These are phyloP conservation scores for Ctenicera cuprea DNA, from an alignment of 2,888 invertebrate species.

Conservation along the genomic window DNA sequence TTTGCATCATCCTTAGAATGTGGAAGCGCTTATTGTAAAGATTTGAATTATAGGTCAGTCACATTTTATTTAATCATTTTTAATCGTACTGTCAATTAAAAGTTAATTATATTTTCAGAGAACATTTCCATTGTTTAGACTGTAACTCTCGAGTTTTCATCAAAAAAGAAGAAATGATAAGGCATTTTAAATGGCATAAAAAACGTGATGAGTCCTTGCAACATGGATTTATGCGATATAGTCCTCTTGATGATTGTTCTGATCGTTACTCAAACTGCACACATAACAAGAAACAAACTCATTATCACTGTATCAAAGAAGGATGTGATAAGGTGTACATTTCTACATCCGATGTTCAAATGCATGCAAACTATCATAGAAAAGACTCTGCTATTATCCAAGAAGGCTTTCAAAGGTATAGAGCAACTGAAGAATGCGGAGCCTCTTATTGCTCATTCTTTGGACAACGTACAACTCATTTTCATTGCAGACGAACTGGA, in stretches of 20 bases:
- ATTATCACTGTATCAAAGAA: slow-evolving; percentile 98
- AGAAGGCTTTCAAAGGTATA: slow-evolving; percentile 97
- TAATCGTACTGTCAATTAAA: neutral
- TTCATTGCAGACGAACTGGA: slow-evolving; percentile 93
- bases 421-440: slow-evolving; percentile 97
- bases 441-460: slow-evolving; percentile 94
- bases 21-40: slow-evolving; percentile 89
- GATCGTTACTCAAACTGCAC: slow-evolving; percentile 87
- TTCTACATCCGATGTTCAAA: slow-evolving; percentile 98
- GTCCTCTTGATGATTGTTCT: slow-evolving; percentile 95
- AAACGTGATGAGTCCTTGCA: slow-evolving; percentile 97
- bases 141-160: slow-evolving; percentile 90
- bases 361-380: slow-evolving; percentile 99
- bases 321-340: slow-evolving; percentile 97
- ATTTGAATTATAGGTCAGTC: slow-evolving; percentile 83
- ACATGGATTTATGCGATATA: slow-evolving; percentile 94
- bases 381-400: slow-evolving; percentile 98
- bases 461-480: slow-evolving; percentile 97
- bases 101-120: slow-evolving; percentile 72
- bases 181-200: slow-evolving; percentile 99
- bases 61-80: neutral
- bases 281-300: slow-evolving; percentile 95
- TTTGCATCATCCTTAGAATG: slow-evolving; percentile 89
- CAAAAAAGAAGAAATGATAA: slow-evolving; percentile 99
- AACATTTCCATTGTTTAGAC: slow-evolving; percentile 95